Conservation (phyloP, 2,888 invertebrate species). For the Smittia sp. region DNA sequence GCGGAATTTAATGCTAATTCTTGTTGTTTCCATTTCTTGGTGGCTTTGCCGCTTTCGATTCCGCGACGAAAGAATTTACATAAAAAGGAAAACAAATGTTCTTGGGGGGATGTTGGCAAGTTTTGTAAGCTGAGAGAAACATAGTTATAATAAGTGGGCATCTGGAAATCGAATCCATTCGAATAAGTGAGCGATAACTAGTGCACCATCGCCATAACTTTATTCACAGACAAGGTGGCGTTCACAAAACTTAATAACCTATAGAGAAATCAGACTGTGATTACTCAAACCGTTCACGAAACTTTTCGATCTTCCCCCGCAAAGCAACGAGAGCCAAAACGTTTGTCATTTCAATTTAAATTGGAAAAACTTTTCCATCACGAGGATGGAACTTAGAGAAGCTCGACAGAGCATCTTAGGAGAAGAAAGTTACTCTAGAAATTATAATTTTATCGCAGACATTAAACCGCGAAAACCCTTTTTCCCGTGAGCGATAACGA, state of each 20-base stretch:
- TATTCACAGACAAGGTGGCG: too few relatives aligned
- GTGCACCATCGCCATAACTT: too few relatives aligned
- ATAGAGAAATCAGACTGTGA: too few relatives aligned
- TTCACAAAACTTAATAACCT: too few relatives aligned
- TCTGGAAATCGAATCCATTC: too few relatives aligned
- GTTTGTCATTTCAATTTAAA: background rate
- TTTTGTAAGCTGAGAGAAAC: too few relatives aligned
- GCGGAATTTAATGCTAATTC: constrained; percentile 40
- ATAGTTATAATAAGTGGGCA: too few relatives aligned
- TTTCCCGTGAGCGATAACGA: constrained; percentile 36
- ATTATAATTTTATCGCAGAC: constrained; percentile 38
- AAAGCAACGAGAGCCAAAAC: background rate
- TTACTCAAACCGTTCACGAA: too few relatives aligned
- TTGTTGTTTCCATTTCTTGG: constrained; percentile 6
- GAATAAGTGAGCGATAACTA: too few relatives aligned
- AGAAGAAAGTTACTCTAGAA: constrained; percentile 24
- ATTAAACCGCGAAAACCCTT: constrained; percentile 34
- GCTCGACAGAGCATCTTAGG: background rate
- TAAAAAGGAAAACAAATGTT: too few relatives aligned
- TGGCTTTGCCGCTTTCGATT: background rate
- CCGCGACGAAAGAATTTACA: background rate
- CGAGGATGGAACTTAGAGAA: background rate
- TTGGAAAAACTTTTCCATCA: constrained; percentile 2
- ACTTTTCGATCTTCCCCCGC: too few relatives aligned
- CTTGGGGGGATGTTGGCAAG: too few relatives aligned